Percentiles rank a stretch among this genome's conserved stretches.
phyloP scores from a whole-genome alignment of 2,797 vertebrate species.

The Acropternis orthonyx region DNA sequence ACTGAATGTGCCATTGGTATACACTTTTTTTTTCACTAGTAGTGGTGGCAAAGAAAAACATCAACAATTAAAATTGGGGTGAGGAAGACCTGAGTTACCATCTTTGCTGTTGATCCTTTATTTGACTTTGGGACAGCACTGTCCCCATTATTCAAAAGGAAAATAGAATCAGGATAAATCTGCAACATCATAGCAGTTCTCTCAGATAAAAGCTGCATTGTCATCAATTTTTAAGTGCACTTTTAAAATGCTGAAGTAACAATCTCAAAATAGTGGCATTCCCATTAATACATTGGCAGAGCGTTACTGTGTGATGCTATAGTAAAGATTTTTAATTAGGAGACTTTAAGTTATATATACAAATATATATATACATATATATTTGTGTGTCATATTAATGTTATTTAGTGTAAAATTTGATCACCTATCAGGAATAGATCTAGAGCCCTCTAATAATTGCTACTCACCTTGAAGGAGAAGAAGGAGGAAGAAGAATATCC shows the following conservation, averaged over 20 bases:
- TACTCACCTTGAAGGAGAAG: neutral
- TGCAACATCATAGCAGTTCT: neutral
- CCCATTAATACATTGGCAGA: neutral
- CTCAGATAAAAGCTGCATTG: neutral
- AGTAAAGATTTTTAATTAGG: neutral
- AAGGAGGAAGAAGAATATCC: neutral
- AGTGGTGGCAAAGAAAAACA: neutral
- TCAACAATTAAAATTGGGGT: neutral
- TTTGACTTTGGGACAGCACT: neutral
- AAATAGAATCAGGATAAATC: neutral
- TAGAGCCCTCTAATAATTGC: neutral
- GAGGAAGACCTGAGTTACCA: neutral
- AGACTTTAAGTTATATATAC: neutral
- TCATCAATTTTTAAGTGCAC: neutral
- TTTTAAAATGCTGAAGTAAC: neutral
- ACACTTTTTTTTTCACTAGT: neutral
- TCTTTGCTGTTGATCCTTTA: neutral
- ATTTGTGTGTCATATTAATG: neutral
- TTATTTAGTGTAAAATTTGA: neutral
- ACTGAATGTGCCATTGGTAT: neutral
- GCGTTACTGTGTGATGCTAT: neutral
- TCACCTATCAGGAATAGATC: neutral
- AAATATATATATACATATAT: neutral
- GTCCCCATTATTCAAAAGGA: neutral
- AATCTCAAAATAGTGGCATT: neutral